Evolutionary conservation across 2,888 invertebrate species (phyloP), one percentile per base, ranked within the genome.

Genomic region (Thumatha senex): DNA sequence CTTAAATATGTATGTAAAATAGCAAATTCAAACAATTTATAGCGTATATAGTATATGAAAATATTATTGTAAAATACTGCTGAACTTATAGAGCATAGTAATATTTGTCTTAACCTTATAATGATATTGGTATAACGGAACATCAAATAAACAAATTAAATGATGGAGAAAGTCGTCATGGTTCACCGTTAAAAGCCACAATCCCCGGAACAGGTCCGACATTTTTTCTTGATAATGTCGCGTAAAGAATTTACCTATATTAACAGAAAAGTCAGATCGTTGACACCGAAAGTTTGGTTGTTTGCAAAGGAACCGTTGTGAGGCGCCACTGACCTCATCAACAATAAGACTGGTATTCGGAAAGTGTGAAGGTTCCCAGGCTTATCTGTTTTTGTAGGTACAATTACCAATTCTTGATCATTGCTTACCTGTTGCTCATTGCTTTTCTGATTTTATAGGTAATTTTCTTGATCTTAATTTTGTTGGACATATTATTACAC

Each of bases 281-380:
- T 70, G 64, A 61, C 61, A 58, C 49, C 51, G 54, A 58, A 61
- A 54, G 54, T 70, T 71, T n/a, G 58, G 65, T 62, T 70, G 64
- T 71, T 63, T 67, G 58, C 51, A 43, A 43, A 66, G 66, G 67
- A 72, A 80, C 86, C 81, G 88, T 84, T 85, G 77, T 66, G 46
- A 68, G 78, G 74, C 76, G 70, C 70, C 64, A 64, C 71, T 62
- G 70, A 54, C 56, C 51, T 41, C 42, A 69, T 73, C 70, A 72
- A 72, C 61, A 68, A 67, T 73, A 67, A 64, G 54, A 58, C 31
- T 58, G 59, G 67, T 69, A 69, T 72, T 78, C 59, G 68, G 73
- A 80, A 78, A 78, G 78, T 76, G 70, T 71, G 65, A 51, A 49
- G 51, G 46, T 63, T 65, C 61, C 63, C 69, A 67, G 56, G 56